Conservation (phyloP, 2,113 vertebrate genomes). For the Rhinichthys klamathensis region DNA sequence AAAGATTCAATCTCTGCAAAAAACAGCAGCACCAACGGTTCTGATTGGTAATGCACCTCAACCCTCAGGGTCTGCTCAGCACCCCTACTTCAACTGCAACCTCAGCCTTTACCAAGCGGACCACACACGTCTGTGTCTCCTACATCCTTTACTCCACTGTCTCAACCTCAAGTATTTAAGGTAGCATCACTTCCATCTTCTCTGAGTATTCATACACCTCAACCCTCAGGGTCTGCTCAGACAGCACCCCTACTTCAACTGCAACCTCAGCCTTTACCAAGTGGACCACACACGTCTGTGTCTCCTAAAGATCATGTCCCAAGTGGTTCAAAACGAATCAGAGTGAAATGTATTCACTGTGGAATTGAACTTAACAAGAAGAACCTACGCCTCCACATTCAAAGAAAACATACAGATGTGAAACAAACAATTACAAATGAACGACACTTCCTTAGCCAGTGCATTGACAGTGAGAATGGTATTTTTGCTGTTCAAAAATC, state of each 20-base stretch:
- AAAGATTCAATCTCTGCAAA: background rate
- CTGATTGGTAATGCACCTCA: too few species aligned
- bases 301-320: background rate
- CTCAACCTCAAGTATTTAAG: too few species aligned
- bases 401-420: background rate
- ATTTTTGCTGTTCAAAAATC: background rate
- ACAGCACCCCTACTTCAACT: too few species aligned
- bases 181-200: too few species aligned
- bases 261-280: too few species aligned
- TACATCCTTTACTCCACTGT: too few species aligned
- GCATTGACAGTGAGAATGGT: background rate
- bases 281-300: too few species aligned
- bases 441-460: background rate
- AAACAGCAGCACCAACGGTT: background rate
- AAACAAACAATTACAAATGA: background rate
- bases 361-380: too few species aligned
- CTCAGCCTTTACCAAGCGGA: background rate
- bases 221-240: too few species aligned
- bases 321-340: background rate
- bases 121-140: background rate
- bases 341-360: background rate
- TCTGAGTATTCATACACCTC: too few species aligned
- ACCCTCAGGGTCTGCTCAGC: background rate
- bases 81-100: background rate
- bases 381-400: background rate